Conservation (phyloP, 1,140 invertebrate species). For the Bombus cullumanus region DNA sequence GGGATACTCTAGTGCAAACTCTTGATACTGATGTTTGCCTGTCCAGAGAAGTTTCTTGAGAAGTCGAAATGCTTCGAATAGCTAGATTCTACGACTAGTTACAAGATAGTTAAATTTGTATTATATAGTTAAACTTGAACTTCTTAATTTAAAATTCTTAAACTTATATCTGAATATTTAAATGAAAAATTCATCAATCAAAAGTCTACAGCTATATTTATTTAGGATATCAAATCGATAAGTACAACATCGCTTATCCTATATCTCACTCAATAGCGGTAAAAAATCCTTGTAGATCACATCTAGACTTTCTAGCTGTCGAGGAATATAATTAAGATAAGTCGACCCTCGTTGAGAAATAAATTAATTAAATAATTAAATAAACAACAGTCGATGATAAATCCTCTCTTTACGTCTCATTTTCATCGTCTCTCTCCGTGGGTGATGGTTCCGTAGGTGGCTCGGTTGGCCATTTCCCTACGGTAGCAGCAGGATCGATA, state of each 20-base stretch:
- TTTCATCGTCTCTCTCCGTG: slow-evolving; percentile 77
- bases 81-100: not conserved
- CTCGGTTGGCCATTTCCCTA: slow-evolving; percentile 81
- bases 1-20: not conserved
- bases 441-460: slow-evolving; percentile 70
- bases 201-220: not conserved
- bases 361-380: slow-evolving; percentile 63
- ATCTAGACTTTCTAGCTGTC: too few species aligned
- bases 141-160: too few species aligned
- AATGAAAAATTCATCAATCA: too few species aligned
- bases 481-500: slow-evolving; percentile 76
- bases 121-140: too few species aligned
- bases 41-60: not conserved
- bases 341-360: slow-evolving; percentile 18
- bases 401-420: slow-evolving; percentile 74
- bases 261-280: not conserved
- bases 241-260: not conserved
- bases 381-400: slow-evolving; percentile 9
- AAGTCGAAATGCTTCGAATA: not conserved
- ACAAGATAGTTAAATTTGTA: too few species aligned
- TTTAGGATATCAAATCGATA: not conserved
- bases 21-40: not conserved
- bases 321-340: slow-evolving; percentile 40
- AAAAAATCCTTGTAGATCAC: not conserved
- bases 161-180: too few species aligned